Percentiles rank a stretch among this genome's conserved stretches.
Evolutionary conservation across 1,140 invertebrate species (phyloP).

Genomic region (Drosophila bocqueti): DNA sequence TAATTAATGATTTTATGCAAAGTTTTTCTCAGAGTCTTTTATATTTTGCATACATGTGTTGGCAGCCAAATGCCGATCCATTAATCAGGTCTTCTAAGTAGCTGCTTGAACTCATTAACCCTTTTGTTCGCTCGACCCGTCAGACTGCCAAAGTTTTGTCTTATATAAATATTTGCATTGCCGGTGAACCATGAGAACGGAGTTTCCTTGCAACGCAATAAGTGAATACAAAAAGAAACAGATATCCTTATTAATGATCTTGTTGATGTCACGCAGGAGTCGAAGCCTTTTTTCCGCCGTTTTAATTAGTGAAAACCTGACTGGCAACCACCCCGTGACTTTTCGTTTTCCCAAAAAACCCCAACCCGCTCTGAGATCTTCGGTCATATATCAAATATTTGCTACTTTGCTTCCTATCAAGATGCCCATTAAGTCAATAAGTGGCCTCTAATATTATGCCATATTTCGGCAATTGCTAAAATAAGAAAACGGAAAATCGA

Average conservation of each 20-base stretch:
- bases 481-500: slow-evolving; percentile 19
- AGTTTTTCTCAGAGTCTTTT: slow-evolving; percentile 44
- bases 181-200: slow-evolving; percentile 32
- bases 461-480: slow-evolving; percentile 78
- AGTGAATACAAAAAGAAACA: slow-evolving; percentile 29
- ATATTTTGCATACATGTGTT: slow-evolving; percentile 64
- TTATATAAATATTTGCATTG: slow-evolving; percentile 84
- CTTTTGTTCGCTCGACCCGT: slow-evolving; percentile 75
- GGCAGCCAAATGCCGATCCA: slow-evolving; percentile 58
- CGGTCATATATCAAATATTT: slow-evolving; percentile 65
- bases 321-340: slow-evolving; percentile 47
- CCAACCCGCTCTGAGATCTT: slow-evolving; percentile 47
- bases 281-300: slow-evolving; percentile 50
- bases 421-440: slow-evolving; percentile 77
- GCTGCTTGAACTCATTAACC: slow-evolving; percentile 81
- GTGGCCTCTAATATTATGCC: slow-evolving; percentile 78
- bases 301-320: slow-evolving; percentile 72
- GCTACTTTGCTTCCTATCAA: slow-evolving; percentile 60
- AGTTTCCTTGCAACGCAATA: slow-evolving; percentile 41
- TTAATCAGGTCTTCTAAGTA: slow-evolving; percentile 79
- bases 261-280: slow-evolving; percentile 24
- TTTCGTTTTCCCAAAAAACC: neutral
- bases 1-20: slow-evolving; percentile 83
- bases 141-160: slow-evolving; percentile 63
- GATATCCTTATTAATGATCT: slow-evolving; percentile 82